Evolutionary conservation across 2,113 vertebrate species (phyloP), one percentile per base, ranked within the genome.

Genomic region (Zeus faber): DNA sequence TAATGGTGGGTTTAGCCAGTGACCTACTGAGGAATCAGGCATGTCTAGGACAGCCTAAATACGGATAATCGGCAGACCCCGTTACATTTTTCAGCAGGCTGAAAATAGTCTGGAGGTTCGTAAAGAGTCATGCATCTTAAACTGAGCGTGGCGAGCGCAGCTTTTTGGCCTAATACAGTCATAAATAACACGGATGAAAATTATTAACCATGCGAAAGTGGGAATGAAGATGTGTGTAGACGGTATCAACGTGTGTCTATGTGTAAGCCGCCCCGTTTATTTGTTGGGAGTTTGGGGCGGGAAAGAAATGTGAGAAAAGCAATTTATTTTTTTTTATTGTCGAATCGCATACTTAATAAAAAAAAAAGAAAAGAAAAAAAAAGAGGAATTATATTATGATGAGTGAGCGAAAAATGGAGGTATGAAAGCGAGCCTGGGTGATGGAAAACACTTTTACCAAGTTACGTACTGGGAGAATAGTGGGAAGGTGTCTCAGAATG

Each of bases 401-500:
- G 24, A 18, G 43, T 18, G 23, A 21, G 22, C 43, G 21, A 48
- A 23, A 21, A 41, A 21, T 37, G 37, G 17, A 8, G 33, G 31
- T 9, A 29, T 16, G 6, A 33, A 78, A 67, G 44, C 21, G 47
- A 7, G 24, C 23, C 25, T 21, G 72, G 53, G 49, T 71, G 75
- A 72, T 43, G 54, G 49, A 78, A 71, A 62, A 76, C 20, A 2
- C 37, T 48, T 11, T 47, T n/a, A 9, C 22, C 65, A 63, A 69
- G 60, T 31, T 69, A 58, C 31, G 21, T 26, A 62, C 70, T 67
- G 80, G n/a, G n/a, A 83, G 80, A 7, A 74, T 78, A 82, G 54
- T 66, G 65, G 77, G 70, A 79, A 56, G 64, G 72, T 76, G 74
- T 81, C 74, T 76, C 20, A 18, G 65, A 79, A 72, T 79, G 51